phyloP scores from a whole-genome alignment of 2,888 invertebrate genomes.

The Synanthedon andrenaeformis region DNA sequence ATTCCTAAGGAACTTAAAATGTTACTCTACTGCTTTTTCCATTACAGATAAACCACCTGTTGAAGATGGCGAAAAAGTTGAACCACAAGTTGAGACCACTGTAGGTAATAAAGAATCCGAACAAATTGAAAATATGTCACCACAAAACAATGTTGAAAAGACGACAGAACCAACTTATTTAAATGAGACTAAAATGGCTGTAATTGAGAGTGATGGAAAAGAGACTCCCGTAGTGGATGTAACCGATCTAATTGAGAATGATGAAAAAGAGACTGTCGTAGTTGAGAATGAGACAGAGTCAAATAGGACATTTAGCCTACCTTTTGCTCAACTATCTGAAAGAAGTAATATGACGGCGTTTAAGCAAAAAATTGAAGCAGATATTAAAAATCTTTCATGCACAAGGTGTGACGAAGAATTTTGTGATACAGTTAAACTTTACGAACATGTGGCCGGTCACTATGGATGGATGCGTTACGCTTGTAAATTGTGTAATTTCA shows the following conservation, averaged over 20 bases:
- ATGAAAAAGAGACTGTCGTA: conserved; percentile 7
- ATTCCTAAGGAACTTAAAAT: too few relatives aligned
- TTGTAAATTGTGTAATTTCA: conserved; percentile 80
- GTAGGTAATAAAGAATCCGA: too few relatives aligned
- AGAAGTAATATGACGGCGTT: conserved; percentile 50
- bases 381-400: conserved; percentile 53
- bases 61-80: conserved; percentile 8
- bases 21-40: too few relatives aligned
- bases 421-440: conserved; percentile 58
- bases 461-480: conserved; percentile 80
- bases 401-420: conserved; percentile 64
- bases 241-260: conserved; percentile 24
- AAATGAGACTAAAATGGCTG: conserved; percentile 22
- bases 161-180: conserved; percentile 1
- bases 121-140: too few relatives aligned
- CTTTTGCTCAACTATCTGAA: conserved; percentile 45
- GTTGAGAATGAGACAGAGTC: not conserved
- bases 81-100: conserved; percentile 3
- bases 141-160: too few relatives aligned
- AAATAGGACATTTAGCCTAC: conserved; percentile 20
- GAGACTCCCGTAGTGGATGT: not conserved
- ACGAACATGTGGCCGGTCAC: conserved; percentile 74
- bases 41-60: too few relatives aligned
- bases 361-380: conserved; percentile 50
- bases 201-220: conserved; percentile 21